Conservation (phyloP, 2,888 invertebrate species). For the Nudaria mundana region DNA sequence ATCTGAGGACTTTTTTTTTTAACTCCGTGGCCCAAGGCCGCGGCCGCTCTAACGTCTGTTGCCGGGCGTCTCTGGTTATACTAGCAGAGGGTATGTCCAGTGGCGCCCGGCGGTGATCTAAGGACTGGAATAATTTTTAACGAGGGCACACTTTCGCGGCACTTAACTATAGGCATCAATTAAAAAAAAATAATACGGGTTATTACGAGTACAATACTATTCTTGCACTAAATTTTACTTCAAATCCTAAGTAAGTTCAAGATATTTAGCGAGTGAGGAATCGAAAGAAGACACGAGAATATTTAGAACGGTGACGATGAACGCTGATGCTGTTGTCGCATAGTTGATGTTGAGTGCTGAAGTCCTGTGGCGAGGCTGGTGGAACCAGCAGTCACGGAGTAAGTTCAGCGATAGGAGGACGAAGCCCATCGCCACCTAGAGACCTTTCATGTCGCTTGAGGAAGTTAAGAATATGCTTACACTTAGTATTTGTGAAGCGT, state of each 20-base stretch:
- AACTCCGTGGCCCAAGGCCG: too few species aligned
- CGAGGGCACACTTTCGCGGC: too few species aligned
- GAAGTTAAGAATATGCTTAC: conserved; percentile 4
- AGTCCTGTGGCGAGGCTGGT: conserved; percentile 84
- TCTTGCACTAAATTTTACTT: too few species aligned
- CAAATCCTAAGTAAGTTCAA: conserved; percentile 47
- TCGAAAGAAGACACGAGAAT: conserved; percentile 90
- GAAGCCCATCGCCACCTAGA: conserved; percentile 87
- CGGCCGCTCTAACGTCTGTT: too few species aligned
- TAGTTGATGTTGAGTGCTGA: conserved; percentile 88
- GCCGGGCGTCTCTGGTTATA: too few species aligned
- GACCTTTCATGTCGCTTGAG: conserved; percentile 19
- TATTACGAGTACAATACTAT: too few species aligned
- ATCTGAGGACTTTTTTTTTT: too few species aligned
- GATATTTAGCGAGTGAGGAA: conserved; percentile 83
- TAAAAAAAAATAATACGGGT: too few species aligned
- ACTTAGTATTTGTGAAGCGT: background rate
- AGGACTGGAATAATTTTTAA: too few species aligned
- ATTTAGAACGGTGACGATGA: conserved; percentile 88
- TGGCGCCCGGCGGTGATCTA: too few species aligned
- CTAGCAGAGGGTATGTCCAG: too few species aligned
- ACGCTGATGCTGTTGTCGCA: conserved; percentile 85
- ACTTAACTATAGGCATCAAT: too few species aligned
- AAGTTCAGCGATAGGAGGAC: conserved; percentile 88
- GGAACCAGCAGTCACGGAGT: conserved; percentile 88